Evolutionary conservation across 2,797 vertebrate species (phyloP).

Genomic region (Novumbra hubbsi): DNA sequence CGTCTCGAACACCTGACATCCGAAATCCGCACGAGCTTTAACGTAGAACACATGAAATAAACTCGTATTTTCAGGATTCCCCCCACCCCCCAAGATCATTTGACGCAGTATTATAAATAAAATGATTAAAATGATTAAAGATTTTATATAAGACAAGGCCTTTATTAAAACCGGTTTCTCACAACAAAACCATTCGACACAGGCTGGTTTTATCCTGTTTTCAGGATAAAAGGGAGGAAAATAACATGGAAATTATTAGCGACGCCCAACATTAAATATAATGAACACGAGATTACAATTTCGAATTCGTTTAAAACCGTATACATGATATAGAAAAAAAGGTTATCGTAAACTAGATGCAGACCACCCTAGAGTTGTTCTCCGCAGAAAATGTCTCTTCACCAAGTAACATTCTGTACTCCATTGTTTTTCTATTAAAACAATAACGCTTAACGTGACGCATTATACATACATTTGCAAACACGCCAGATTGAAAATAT

Average conservation of each 20-base stretch:
- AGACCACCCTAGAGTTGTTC: neutral
- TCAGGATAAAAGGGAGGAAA: neutral
- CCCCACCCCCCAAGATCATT: neutral
- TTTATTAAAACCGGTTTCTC: neutral
- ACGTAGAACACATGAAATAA: neutral
- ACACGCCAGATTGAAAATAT: neutral
- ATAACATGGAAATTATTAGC: neutral
- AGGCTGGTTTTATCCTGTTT: slow-evolving; percentile 12
- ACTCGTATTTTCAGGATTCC: neutral
- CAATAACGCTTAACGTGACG: neutral
- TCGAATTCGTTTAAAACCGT: neutral
- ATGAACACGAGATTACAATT: neutral
- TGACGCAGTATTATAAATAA: neutral
- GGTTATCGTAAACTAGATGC: neutral
- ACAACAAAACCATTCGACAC: neutral
- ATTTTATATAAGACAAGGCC: neutral
- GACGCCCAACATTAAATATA: neutral
- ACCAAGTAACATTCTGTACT: neutral
- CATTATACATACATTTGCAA: neutral
- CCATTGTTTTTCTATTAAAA: neutral
- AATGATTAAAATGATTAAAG: neutral
- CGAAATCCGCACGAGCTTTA: neutral
- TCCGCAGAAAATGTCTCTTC: neutral
- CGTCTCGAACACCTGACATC: slow-evolving; percentile 3
- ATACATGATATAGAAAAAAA: neutral